Evolutionary conservation across 2,113 vertebrate genomes (phyloP).

Genomic region (Cairina moschata): DNA sequence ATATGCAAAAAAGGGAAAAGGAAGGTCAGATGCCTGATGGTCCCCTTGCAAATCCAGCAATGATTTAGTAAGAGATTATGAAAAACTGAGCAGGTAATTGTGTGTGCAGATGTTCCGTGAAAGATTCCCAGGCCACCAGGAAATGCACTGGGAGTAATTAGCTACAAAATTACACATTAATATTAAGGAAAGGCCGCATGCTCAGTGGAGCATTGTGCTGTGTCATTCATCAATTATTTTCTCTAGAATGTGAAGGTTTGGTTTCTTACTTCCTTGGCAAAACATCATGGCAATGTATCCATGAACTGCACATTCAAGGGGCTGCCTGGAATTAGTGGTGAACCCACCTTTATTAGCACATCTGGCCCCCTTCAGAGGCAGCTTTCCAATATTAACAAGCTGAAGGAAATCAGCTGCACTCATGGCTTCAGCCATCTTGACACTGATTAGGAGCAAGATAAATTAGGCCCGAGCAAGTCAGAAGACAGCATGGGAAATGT

Average conservation of each 20-base stretch:
- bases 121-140: neutral
- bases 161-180: neutral
- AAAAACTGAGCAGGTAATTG: neutral
- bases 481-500: neutral
- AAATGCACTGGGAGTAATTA: neutral
- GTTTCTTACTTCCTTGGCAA: neutral
- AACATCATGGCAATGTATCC: neutral
- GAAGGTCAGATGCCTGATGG: neutral
- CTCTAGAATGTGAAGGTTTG: neutral
- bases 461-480: neutral
- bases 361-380: constrained; percentile 12
- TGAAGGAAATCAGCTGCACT: constrained; percentile 21
- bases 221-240: neutral
- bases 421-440: neutral
- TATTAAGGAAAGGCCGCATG: neutral
- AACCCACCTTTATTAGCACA: neutral
- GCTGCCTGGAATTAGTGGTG: neutral
- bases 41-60: neutral
- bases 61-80: neutral
- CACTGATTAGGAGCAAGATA: neutral
- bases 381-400: neutral
- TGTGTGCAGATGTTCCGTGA: neutral
- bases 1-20: neutral
- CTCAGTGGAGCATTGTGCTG: neutral
- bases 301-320: neutral